Base-by-base conservation (phyloP, 2,797 vertebrate species). In the Heterohyrax brucei region DNA sequence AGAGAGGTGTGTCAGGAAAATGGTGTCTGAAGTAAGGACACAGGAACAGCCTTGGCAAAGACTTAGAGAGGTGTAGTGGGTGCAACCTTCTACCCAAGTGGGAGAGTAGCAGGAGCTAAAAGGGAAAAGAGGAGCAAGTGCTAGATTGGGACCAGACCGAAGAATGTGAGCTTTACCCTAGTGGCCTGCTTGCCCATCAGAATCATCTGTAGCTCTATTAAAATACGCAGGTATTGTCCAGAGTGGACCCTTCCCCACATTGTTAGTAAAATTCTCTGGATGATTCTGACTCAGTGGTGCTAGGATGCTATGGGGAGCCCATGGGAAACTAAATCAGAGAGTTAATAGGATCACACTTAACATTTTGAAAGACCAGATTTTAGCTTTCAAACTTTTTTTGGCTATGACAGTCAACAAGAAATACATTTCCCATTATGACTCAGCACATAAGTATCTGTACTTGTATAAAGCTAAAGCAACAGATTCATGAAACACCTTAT, bases 331-430 rank as follows among this genome's bases (percentile, higher is more conserved):
- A 93, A 85, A 96, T 28, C 50, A 59, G 56, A 90, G 82, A 87
- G 10, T 61, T 88, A 90, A 76, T 87, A 80, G 30, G 33, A 44
- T 83, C 53, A 92, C 22, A 90, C 10, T 92, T 94, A 30, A 30
- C 77, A 76, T 95, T 93, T 94, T 95, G n/a, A 91, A 95, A 96
- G 22, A 86, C 89, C 39, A 85, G 2, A 59, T 82, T 93, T 92
- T 95, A 75, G 26, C 33, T 88, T 88, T 94, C 5, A 70, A 10
- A 53, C 26, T 56, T n/a, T 93, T 70, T 59, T 18, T 92, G 50
- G 13, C 50, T 53, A 13, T 53, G 50, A 53, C 5, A 56, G 12
- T 56, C 39, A 39, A 39, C 39, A 75, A 88, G 39, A 95, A 89
- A 91, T 93, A 46, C 12, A 28, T 83, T 91, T 95, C 70, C 28